Evolutionary conservation across 23 tunicate species (phyloP).

Genomic region (Clavelina lepadiformis): DNA sequence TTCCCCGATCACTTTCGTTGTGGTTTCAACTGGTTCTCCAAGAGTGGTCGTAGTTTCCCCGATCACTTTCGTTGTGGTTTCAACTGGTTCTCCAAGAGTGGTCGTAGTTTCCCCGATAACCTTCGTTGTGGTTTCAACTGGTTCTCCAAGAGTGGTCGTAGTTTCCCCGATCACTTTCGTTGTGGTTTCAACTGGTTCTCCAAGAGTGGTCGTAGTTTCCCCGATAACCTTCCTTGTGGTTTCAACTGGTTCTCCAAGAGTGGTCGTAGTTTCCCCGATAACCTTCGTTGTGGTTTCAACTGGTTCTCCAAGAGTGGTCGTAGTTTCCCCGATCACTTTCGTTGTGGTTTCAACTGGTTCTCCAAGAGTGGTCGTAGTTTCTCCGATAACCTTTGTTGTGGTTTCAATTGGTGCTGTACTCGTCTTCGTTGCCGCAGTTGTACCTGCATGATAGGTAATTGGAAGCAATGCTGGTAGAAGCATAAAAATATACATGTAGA

Average conservation of each 20-base stretch:
- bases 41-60: conserved; percentile 11
- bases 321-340: neutral
- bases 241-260: neutral
- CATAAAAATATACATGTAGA: too few species aligned
- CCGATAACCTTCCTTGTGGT: conserved; percentile 14
- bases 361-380: conserved; percentile 11
- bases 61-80: conserved; percentile 8
- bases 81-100: conserved; percentile 7
- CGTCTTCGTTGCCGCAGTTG: conserved; percentile 7
- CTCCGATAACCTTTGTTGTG: conserved; percentile 5
- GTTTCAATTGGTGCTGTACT: conserved; percentile 1
- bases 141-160: conserved; percentile 6
- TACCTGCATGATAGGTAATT: too few species aligned
- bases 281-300: conserved; percentile 5
- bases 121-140: conserved; percentile 18
- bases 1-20: conserved; percentile 1
- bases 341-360: conserved; percentile 15
- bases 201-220: conserved; percentile 17
- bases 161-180: conserved; percentile 7
- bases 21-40: conserved; percentile 17
- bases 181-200: conserved; percentile 3
- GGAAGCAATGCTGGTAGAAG: too few species aligned
- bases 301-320: conserved; percentile 25
- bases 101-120: conserved; percentile 27
- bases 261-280: conserved; percentile 20